Conservation (phyloP, 2,888 invertebrate species). For the Amorpha juglandis region DNA sequence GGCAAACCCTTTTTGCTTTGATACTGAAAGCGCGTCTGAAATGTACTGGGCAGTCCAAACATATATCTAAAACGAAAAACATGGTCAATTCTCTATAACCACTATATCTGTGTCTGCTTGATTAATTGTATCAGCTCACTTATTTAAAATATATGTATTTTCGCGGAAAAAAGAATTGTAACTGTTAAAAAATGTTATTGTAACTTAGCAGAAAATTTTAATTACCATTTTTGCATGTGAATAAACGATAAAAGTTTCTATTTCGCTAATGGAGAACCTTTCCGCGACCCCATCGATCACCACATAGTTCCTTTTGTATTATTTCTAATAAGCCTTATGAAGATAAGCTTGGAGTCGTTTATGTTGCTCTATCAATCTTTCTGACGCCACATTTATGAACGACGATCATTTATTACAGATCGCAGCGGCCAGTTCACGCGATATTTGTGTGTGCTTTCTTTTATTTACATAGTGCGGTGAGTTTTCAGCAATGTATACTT, state of each 20-base stretch:
- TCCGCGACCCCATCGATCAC: constrained; percentile 23
- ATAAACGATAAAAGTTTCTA: background rate
- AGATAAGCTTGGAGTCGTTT: constrained; percentile 32
- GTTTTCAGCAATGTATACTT: background rate
- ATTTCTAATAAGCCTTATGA: constrained; percentile 21
- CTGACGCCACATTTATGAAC: constrained; percentile 36
- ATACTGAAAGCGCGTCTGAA: no score
- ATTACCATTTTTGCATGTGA: background rate
- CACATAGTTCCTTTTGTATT: constrained; percentile 19
- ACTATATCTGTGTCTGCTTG: no score
- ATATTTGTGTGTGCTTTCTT: background rate
- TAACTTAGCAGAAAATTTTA: background rate
- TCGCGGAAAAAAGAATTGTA: no score
- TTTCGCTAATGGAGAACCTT: constrained; percentile 14
- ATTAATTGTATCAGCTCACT: no score
- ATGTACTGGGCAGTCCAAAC: no score
- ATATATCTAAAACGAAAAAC: no score
- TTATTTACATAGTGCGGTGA: background rate
- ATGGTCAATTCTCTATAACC: no score
- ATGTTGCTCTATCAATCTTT: constrained; percentile 41
- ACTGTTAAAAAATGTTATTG: no score
- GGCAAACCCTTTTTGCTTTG: no score
- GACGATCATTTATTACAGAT: constrained; percentile 35
- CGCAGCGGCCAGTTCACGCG: constrained; percentile 6
- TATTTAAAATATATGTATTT: no score